phyloP scores from a whole-genome alignment of 2,888 invertebrate genomes.

The Brenthis hecate region DNA sequence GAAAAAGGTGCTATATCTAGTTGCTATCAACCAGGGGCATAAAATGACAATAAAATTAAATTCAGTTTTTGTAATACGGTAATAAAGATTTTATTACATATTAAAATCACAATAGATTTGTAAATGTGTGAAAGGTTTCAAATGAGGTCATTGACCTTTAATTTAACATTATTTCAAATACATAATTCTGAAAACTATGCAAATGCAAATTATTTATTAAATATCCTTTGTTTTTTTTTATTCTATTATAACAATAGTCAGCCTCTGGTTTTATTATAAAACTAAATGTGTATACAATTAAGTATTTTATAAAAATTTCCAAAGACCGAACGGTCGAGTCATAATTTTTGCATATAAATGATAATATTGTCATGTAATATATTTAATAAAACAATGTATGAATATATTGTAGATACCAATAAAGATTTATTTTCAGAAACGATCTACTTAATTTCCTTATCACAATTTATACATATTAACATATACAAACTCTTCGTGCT shows the following conservation, averaged over 20 bases:
- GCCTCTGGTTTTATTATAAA: slow-evolving; percentile 25
- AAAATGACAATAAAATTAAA: not conserved
- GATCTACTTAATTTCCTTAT: slow-evolving; percentile 37
- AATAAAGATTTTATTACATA: too few relatives aligned
- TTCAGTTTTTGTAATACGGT: not conserved
- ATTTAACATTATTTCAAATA: not conserved
- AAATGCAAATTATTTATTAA: not conserved
- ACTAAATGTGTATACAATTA: slow-evolving; percentile 22
- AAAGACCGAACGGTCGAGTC: slow-evolving; percentile 76
- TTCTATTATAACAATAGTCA: not conserved
- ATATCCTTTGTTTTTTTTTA: not conserved
- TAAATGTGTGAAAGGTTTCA: not conserved
- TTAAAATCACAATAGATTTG: not conserved
- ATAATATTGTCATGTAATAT: slow-evolving; percentile 72
- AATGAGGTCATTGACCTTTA: not conserved
- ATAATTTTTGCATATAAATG: slow-evolving; percentile 67
- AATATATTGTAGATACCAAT: slow-evolving; percentile 77
- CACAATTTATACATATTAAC: too few relatives aligned
- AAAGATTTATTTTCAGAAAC: slow-evolving; percentile 66
- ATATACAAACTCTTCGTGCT: too few relatives aligned
- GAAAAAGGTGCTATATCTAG: slow-evolving; percentile 45
- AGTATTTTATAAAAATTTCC: slow-evolving; percentile 56
- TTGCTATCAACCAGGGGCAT: slow-evolving; percentile 28
- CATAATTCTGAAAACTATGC: not conserved
- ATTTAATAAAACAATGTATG: slow-evolving; percentile 67